These are phyloP conservation scores for Neomonachus schauinslandi DNA, from an alignment of 2,113 vertebrate species.

Conservation along the genomic window DNA sequence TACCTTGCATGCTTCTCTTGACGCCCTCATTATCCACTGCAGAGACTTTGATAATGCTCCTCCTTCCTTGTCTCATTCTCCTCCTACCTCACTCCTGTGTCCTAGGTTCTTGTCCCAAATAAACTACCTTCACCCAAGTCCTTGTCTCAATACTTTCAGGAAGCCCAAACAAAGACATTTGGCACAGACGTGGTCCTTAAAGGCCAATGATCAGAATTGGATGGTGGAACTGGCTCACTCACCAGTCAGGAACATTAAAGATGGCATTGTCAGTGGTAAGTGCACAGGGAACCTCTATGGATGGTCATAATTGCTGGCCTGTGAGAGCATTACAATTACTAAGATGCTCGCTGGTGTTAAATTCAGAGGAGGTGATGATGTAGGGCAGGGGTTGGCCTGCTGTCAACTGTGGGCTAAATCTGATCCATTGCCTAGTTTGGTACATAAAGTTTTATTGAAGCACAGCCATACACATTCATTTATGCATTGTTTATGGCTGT, in stretches of 20 bases:
- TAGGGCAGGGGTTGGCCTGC: no score
- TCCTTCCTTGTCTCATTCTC: not conserved
- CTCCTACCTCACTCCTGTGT: not conserved
- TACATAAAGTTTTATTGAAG: not conserved
- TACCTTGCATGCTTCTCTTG: not conserved
- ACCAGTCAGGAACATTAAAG: not conserved
- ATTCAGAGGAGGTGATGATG: not conserved
- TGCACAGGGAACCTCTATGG: not conserved
- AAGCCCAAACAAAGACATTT: not conserved
- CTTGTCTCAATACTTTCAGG: not conserved
- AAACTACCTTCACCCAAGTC: not conserved
- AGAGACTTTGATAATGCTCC: not conserved
- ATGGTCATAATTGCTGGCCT: not conserved
- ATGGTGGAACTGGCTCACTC: not conserved
- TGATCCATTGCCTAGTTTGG: not conserved
- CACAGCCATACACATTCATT: not conserved
- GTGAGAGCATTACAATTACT: not conserved
- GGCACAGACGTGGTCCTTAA: not conserved
- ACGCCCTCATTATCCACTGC: not conserved
- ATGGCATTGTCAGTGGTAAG: not conserved
- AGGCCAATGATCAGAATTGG: not conserved
- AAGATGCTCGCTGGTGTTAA: not conserved
- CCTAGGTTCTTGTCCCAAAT: not conserved
- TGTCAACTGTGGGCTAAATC: not conserved
- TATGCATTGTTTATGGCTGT: not conserved